Evolutionary conservation across 2,113 vertebrate species (phyloP), one percentile per base, ranked within the genome.

Genomic region (Apodemus speciosus): DNA sequence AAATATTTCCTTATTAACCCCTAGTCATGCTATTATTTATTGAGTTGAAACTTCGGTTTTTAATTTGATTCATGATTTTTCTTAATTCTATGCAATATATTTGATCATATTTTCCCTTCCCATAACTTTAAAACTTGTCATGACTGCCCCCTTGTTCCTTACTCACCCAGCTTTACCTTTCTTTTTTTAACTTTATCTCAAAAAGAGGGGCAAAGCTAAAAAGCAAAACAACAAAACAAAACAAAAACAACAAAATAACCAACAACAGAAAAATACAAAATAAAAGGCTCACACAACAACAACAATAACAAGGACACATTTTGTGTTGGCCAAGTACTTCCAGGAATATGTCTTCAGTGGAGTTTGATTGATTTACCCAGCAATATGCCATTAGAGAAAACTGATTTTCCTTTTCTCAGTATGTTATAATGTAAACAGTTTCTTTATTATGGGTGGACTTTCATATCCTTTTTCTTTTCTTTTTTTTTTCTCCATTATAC

Each of bases 121-220:
- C 20, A 13, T 14, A 73, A 25, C 21, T 73, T 73, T 40, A 23
- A 27, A 75, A 27, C 23, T 43, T 43, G 23, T 73, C 71, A 73
- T 1, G 23, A 0, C 2, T 46, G 11, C 5, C 27, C 11, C 4
- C 5, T 40, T 43, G 5, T 25, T 75, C 25, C 13, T 14, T 46
- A 46, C 23, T 18, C 1, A 15, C 32, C 66, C 23, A 75, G 14
- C 4, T 75, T 75, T 23, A 43, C 27, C 40, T 75, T 43, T 43
- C n/a, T n/a, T 25, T 25, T 2, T 15, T 46, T 4, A 46, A 46
- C 30, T 46, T 13, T 75, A 6, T 75, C 23, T 27, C 72, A 27
- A 75, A 73, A 75, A 0, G 27, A 43, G 1, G 4, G 25, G 13
- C 2, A 6, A 46, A 73, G 14, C 10, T 9, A 43, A 14, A 43